These are phyloP conservation scores for Ardeotis arabs DNA, from an alignment of 2,113 vertebrate genomes.

Conservation along the genomic window DNA sequence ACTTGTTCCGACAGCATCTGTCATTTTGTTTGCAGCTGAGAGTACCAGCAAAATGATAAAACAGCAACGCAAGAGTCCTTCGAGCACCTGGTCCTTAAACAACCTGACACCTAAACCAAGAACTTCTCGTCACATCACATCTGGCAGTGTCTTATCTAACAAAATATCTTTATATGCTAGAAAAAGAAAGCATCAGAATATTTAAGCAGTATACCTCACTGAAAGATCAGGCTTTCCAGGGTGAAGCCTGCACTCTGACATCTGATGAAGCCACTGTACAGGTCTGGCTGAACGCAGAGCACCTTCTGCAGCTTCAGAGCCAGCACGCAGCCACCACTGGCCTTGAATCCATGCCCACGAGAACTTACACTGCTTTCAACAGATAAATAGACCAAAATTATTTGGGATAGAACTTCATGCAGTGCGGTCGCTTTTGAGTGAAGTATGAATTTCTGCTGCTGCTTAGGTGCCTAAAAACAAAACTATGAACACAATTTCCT, in stretches of 20 bases:
- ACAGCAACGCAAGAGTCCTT: neutral
- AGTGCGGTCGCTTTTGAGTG: neutral
- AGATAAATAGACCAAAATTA: neutral
- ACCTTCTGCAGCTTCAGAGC: neutral
- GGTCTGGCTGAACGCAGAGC: neutral
- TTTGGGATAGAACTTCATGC: neutral
- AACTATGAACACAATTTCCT: neutral
- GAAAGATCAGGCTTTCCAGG: neutral
- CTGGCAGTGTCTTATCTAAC: neutral
- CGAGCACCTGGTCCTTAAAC: neutral
- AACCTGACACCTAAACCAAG: neutral
- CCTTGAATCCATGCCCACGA: accelerated
- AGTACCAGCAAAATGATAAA: neutral
- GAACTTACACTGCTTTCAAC: neutral
- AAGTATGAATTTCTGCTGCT: neutral
- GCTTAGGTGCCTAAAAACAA: neutral
- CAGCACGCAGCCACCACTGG: neutral
- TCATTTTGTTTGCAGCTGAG: neutral
- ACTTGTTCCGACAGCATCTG: neutral
- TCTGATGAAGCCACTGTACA: neutral
- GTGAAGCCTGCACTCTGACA: neutral
- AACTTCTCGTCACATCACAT: neutral
- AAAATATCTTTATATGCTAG: neutral
- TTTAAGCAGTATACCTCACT: neutral
- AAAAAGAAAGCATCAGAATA: neutral